Evolutionary conservation across 2,113 vertebrate genomes (phyloP), one percentile per base, ranked within the genome.

Genomic region (Cervus canadensis): DNA sequence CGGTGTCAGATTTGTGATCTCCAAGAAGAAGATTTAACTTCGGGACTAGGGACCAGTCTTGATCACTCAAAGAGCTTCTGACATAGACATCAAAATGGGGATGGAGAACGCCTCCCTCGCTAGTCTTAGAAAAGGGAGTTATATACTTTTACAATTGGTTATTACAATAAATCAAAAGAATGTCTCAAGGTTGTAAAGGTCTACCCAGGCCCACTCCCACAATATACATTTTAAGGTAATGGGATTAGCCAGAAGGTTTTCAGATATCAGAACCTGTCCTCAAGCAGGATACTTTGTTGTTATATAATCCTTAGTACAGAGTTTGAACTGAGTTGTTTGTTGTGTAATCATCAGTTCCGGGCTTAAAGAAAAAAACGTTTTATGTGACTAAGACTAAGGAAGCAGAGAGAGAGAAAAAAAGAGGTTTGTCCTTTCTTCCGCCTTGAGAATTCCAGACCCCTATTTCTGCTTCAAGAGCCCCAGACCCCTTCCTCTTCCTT

Each of bases 1-100:
- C 0, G 0, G 67, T 40, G 67, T 40, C 2, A 0, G 67, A 40
- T 71, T 71, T 36, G 0, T 5, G 10, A 71, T 71, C n/a, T 71
- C 67, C 21, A 54, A 19, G 67, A 40, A 71, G 64, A 36, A 36
- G 19, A 40, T 71, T 40, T 71, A 40, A 71, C 67, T 40, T 71
- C 19, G 19, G 67, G 67, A 71, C 19, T n/a, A 71, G 10, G 5
- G 19, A 6, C 67, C 19, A 36, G 67, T 10, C 21, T 71, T 71
- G n/a, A 40, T 71, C n/a, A 40, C 67, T 71, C n/a, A 71, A 71
- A 19, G 40, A n/a, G 19, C 36, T 67, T 71, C n/a, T 71, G 67
- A 40, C 67, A 71, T 40, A 71, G 67, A 71, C 19, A 6, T 40
- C 67, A 23, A n/a, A 71, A n/a, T 17, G 11, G 67, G 67, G 67